Evolutionary conservation across 2,113 vertebrate species (phyloP).

Genomic region (Delphinapterus leucas): DNA sequence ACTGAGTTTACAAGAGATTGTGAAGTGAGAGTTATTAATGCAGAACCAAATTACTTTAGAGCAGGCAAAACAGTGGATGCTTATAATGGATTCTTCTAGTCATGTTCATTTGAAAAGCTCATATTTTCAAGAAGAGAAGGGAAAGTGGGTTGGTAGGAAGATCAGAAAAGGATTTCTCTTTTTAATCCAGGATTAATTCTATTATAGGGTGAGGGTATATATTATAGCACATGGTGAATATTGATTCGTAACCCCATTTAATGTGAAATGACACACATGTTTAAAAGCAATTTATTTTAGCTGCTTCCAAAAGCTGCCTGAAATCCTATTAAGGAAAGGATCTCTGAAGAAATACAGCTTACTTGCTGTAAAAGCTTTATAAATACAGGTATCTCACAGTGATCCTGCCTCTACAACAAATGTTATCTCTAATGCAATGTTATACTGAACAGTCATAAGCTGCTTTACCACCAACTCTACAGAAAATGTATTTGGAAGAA

Average conservation of each 20-base stretch:
- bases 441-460: slow-evolving; percentile 38
- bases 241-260: slow-evolving; percentile 75
- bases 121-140: slow-evolving; percentile 44
- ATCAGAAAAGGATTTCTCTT: slow-evolving; percentile 46
- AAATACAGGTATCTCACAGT: slow-evolving; percentile 64
- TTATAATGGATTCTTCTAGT: slow-evolving; percentile 40
- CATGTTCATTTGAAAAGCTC: slow-evolving; percentile 41
- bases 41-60: slow-evolving; percentile 42
- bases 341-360: slow-evolving; percentile 53
- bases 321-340: slow-evolving; percentile 74
- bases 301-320: slow-evolving; percentile 56
- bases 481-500: slow-evolving; percentile 37
- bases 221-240: slow-evolving; percentile 65
- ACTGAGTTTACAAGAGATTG: slow-evolving; percentile 20
- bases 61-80: slow-evolving; percentile 12
- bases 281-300: slow-evolving; percentile 78
- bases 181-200: slow-evolving; percentile 68
- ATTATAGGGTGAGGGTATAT: slow-evolving; percentile 26
- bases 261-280: slow-evolving; percentile 55
- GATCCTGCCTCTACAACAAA: slow-evolving; percentile 58
- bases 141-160: background rate
- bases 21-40: slow-evolving; percentile 48
- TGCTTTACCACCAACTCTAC: slow-evolving; percentile 18
- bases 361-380: slow-evolving; percentile 64
- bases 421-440: slow-evolving; percentile 52